Conservation (phyloP, 2,113 vertebrate species). For the Paralichthys olivaceus region DNA sequence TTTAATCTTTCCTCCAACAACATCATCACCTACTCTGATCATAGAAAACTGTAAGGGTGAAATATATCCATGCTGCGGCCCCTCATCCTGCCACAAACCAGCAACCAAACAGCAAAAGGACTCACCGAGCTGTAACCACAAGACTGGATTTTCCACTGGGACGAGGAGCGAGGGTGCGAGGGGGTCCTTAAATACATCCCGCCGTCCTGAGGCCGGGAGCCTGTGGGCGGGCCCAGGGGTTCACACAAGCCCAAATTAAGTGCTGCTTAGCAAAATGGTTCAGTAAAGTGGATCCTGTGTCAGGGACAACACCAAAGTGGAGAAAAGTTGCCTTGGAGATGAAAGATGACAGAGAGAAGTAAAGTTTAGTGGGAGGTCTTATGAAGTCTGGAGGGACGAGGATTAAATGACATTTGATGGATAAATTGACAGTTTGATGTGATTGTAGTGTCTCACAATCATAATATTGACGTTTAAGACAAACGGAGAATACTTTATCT, state of each 20-base stretch:
- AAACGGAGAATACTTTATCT: background rate
- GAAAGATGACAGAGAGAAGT: constrained; percentile 17
- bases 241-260: constrained; percentile 86
- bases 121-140: constrained; percentile 83
- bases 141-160: constrained; percentile 85
- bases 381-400: background rate
- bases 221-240: constrained; percentile 70
- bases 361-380: background rate
- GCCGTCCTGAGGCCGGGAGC: constrained; percentile 30
- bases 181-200: constrained; percentile 81
- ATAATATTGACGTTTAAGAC: background rate
- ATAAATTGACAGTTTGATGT: background rate
- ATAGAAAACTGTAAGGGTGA: constrained; percentile 8
- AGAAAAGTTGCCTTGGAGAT: constrained; percentile 61
- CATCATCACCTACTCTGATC: constrained; percentile 6
- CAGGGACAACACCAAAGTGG: constrained; percentile 69
- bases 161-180: constrained; percentile 70
- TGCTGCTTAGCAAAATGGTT: constrained; percentile 75
- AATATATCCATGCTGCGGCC: constrained; percentile 15
- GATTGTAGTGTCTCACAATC: background rate
- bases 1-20: background rate
- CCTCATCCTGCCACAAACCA: constrained; percentile 27
- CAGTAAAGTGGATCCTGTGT: constrained; percentile 73
- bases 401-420: background rate
- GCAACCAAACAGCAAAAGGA: constrained; percentile 43